Evolutionary conservation across 2,797 vertebrate genomes (phyloP).

Genomic region (Fistularia tabacaria): DNA sequence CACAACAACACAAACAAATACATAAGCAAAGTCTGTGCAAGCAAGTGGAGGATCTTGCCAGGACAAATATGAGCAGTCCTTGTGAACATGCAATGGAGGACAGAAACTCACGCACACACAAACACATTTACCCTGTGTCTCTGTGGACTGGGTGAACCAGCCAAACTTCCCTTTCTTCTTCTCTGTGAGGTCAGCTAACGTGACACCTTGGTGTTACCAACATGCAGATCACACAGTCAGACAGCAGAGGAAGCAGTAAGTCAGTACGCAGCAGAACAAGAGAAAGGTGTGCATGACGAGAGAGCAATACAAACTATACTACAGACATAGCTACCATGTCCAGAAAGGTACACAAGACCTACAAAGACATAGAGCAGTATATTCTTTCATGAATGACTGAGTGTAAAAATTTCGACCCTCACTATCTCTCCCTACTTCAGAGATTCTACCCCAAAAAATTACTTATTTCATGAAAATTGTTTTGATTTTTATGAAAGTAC

Average conservation of each 20-base stretch:
- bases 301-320: slow-evolving; percentile 38
- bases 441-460: too few relatives aligned
- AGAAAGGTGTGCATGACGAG: slow-evolving; percentile 33
- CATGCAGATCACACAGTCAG: slow-evolving; percentile 81
- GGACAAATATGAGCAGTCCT: slow-evolving; percentile 27
- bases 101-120: slow-evolving; percentile 22
- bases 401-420: too few relatives aligned
- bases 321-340: slow-evolving; percentile 37
- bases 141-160: slow-evolving; percentile 91
- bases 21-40: slow-evolving; percentile 30
- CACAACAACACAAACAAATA: slow-evolving; percentile 26
- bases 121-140: slow-evolving; percentile 90
- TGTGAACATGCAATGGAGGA: slow-evolving; percentile 24
- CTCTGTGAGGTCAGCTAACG: slow-evolving; percentile 91
- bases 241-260: slow-evolving; percentile 83
- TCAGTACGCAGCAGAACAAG: slow-evolving; percentile 55
- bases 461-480: too few relatives aligned
- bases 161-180: slow-evolving; percentile 95
- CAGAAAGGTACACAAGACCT: slow-evolving; percentile 19
- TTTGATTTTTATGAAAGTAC: too few relatives aligned
- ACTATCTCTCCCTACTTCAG: too few relatives aligned
- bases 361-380: too few relatives aligned
- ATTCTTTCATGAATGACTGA: too few relatives aligned
- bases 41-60: slow-evolving; percentile 8
- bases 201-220: slow-evolving; percentile 86